Evolutionary conservation across 2,888 invertebrate species (phyloP), one percentile per base, ranked within the genome.

Genomic region (Scelioninae gen. 1): DNA sequence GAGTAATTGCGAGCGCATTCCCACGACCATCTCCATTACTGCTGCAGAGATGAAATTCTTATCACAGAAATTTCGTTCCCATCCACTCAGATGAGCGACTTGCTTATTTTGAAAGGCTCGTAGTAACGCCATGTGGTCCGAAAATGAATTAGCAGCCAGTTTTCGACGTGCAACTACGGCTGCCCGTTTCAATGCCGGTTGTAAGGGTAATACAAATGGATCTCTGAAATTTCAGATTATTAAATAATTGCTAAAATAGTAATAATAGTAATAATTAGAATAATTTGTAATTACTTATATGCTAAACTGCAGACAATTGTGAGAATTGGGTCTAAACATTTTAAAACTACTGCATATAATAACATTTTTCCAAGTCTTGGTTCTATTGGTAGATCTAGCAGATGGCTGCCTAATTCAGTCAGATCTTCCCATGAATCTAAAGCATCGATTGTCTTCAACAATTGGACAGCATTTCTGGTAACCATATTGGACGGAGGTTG

Each of bases 341-440:
- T 97, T 85, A 98, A 94, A 3, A 98, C 96, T 47, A 98, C 95
- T 0, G 97, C 95, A 91, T 97, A 98, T 0, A 99, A 93, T 79
- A 99, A 93, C 95, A 98, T 97, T 92, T 99, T 98, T 5, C 97
- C 98, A 55, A 98, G 93, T 86, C 96, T 95, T 0, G 99, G 98
- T 88, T 98, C 98, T 0, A 99, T 94, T 0, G 98, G 97, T 56
- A 99, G 93, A 90, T 98, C 97, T n/a, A 98, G 94, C 63, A 99
- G 93, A 90, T 98, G 97, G 81, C 95, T 95, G 0, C 98, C 99
- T 68, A 99, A 93, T 87, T 96, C 95, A 0, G 98, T 98, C 66
- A 99, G 93, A 87, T 96, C 96, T 92, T 98, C 98, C 93, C 95
- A 95, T 0, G 95, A 94, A 82, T 97, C 96, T 45, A 99, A 92